phyloP scores from a whole-genome alignment of 2,888 invertebrate genomes.

The Leptinotarsa juncta region DNA sequence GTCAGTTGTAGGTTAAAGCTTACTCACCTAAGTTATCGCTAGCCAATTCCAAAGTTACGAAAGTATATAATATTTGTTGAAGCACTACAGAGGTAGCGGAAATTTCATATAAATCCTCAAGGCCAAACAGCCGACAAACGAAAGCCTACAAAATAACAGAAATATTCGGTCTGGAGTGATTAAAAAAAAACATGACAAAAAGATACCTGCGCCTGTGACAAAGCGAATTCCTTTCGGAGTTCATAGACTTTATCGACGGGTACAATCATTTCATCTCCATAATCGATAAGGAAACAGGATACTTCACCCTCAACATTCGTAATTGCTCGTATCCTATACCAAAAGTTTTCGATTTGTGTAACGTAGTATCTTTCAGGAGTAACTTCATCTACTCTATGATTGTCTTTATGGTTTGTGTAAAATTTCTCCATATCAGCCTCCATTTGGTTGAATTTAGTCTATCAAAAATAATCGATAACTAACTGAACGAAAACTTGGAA shows the following conservation, averaged over 20 bases:
- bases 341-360: conserved; percentile 64
- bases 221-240: conserved; percentile 74
- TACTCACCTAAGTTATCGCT: conserved; percentile 61
- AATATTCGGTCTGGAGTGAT: conserved; percentile 3
- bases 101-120: conserved; percentile 72
- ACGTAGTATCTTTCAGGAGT: conserved; percentile 64
- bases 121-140: conserved; percentile 75
- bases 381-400: conserved; percentile 48
- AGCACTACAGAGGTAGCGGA: conserved; percentile 60
- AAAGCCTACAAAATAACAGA: conserved; percentile 69
- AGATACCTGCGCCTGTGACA: conserved; percentile 76
- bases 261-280: conserved; percentile 76
- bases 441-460: conserved; percentile 64
- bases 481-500: neutral
- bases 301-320: conserved; percentile 54
- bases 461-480: conserved; percentile 31
- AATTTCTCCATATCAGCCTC: conserved; percentile 61
- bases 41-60: conserved; percentile 66
- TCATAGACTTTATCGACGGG: conserved; percentile 69
- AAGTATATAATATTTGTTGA: conserved; percentile 67
- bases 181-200: neutral
- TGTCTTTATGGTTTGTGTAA: conserved; percentile 56
- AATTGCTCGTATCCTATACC: conserved; percentile 66
- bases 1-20: too few species aligned
- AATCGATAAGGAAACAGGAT: conserved; percentile 78